Percentiles rank a stretch among this genome's conserved stretches.
phyloP scores from a whole-genome alignment of 2,113 vertebrate genomes.

The Ardeotis arabs region DNA sequence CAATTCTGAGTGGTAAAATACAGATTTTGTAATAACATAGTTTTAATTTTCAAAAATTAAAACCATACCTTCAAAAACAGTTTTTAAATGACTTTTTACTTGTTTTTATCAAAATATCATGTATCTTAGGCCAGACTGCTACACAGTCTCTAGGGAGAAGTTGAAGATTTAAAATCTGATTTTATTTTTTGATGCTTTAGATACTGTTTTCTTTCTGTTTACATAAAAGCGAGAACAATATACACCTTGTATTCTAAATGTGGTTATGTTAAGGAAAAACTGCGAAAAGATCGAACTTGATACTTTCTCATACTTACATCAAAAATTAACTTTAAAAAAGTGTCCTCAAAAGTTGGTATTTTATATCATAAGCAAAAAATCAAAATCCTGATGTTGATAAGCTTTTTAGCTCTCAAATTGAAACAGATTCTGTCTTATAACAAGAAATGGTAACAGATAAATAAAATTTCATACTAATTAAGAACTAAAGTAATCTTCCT shows the following conservation, averaged over 20 bases:
- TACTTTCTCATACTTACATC: background rate
- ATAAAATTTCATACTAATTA: background rate
- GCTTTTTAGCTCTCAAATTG: background rate
- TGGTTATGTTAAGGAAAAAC: background rate
- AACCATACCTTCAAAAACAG: background rate
- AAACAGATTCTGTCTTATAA: background rate
- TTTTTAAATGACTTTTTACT: background rate
- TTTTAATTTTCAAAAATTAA: background rate
- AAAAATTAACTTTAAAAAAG: background rate
- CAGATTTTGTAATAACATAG: background rate
- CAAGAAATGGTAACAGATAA: background rate
- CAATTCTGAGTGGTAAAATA: background rate
- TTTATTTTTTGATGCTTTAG: background rate
- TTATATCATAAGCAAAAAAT: background rate
- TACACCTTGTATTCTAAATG: accelerated
- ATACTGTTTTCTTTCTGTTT: background rate
- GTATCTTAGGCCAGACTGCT: background rate
- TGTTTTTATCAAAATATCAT: background rate
- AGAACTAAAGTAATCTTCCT: background rate
- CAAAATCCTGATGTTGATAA: background rate
- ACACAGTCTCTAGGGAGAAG: background rate
- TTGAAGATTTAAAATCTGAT: background rate
- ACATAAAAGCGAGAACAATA: accelerated
- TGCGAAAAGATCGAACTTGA: background rate
- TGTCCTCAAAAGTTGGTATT: background rate